phyloP scores from a whole-genome alignment of 1,140 invertebrate genomes.

The Saccostrea cuccullata region DNA sequence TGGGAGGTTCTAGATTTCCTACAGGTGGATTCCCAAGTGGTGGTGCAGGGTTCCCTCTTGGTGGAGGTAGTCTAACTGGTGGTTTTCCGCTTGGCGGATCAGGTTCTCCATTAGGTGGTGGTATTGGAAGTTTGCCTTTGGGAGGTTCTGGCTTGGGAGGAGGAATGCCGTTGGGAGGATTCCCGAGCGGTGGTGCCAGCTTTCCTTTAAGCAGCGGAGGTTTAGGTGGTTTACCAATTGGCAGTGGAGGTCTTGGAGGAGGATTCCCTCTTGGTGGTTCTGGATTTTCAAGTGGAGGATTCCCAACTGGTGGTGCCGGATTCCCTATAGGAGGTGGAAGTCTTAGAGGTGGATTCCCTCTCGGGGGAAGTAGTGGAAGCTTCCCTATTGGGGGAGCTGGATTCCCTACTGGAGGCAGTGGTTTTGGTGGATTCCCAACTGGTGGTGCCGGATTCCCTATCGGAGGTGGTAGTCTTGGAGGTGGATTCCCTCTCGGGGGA shows the following conservation, averaged over 20 bases:
- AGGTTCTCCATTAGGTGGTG: conserved; percentile 8
- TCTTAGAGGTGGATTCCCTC: neutral
- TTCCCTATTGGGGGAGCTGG: neutral
- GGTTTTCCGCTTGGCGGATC: neutral
- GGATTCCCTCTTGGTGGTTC: conserved; percentile 1
- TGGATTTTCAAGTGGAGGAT: neutral
- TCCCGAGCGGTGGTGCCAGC: neutral
- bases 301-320: too few species aligned
- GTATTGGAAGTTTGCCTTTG: neutral
- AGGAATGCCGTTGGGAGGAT: neutral
- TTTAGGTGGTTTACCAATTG: neutral
- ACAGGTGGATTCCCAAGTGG: neutral
- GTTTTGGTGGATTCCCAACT: neutral
- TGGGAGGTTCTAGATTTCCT: neutral
- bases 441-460: neutral
- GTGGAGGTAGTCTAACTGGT: neutral
- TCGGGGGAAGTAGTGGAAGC: neutral
- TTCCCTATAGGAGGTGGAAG: neutral
- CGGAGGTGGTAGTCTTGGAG: too few species aligned
- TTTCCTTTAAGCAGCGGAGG: neutral
- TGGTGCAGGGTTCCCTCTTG: neutral
- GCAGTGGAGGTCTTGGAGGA: neutral
- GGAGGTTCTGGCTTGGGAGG: neutral
- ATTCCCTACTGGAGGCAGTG: neutral
- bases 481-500: neutral